Evolutionary conservation across 1,140 invertebrate genomes (phyloP), one percentile per base, ranked within the genome.

Genomic region (Physella acuta): DNA sequence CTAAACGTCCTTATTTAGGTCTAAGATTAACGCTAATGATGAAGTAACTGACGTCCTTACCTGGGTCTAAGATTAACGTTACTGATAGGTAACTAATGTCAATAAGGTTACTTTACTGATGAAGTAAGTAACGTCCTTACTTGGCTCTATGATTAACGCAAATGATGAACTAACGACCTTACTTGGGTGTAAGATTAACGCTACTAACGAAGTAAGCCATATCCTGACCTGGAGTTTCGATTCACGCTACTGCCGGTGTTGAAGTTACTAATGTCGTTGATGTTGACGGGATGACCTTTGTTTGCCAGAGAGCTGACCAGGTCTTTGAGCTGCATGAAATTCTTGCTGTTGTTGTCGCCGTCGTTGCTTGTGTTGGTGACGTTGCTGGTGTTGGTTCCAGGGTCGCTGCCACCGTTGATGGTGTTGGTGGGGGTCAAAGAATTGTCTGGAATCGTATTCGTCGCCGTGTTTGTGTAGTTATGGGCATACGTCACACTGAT

Each of bases 211-310:
- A n/a, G n/a, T n/a, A n/a, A n/a, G n/a, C n/a, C n/a, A n/a, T n/a
- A n/a, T n/a, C n/a, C n/a, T n/a, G n/a, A 68, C 66, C 66, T 68
- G 16, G 66, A 59, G 66, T 68, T 68, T 1, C 66, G 34, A 26
- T 68, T 68, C 24, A 59, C 56, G 28, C 55, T 68, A n/a, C 4
- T 59, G 14, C 37, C 33, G 55, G n/a, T 51, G 39, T 53, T 53
- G 36, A 34, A 36, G 3, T 24, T 49, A 56, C 34, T 56, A 56
- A 68, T 68, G 66, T 68, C 66, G 36, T 68, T 68, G 56, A 68
- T 68, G 66, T 68, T 68, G 1, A 68, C 39, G 1, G 66, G 66
- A 36, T 68, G 66, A 30, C 66, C 66, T 33, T 60, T 68, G 56
- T 68, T 44, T 36, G 66, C 66, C 30, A 68, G 37, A 26, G 55